These are phyloP conservation scores for Labia minor DNA, from an alignment of 2,888 invertebrate species.

Conservation along the genomic window DNA sequence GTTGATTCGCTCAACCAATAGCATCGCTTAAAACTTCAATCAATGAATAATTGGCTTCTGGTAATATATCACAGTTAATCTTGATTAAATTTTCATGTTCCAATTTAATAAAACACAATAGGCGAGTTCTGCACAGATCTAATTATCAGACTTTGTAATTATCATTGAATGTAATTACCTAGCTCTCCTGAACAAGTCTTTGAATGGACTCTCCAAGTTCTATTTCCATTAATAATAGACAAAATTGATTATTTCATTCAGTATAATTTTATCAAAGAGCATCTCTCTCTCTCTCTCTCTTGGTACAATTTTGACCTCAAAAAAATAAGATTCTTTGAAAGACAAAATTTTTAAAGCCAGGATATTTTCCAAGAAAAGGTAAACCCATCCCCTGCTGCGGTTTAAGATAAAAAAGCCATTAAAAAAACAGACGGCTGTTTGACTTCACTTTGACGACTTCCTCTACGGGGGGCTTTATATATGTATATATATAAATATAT, in stretches of 20 bases:
- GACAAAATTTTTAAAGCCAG: too few relatives aligned
- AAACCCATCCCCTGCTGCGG: too few relatives aligned
- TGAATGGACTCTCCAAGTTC: constrained; percentile 7
- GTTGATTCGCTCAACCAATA: background rate
- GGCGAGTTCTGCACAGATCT: background rate
- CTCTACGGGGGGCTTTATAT: too few relatives aligned
- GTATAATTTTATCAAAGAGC: too few relatives aligned
- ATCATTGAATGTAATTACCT: constrained; percentile 13
- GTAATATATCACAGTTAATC: constrained; percentile 13
- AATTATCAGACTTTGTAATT: background rate
- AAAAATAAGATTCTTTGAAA: too few relatives aligned
- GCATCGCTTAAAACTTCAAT: background rate
- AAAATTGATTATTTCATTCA: background rate
- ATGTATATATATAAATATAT: too few relatives aligned
- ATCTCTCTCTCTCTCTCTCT: too few relatives aligned
- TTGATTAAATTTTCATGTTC: constrained; percentile 13
- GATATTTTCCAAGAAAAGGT: too few relatives aligned
- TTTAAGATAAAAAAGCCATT: too few relatives aligned
- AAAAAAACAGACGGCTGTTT: too few relatives aligned
- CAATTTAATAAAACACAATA: constrained; percentile 13
- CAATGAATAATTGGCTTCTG: background rate
- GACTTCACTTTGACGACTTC: too few relatives aligned
- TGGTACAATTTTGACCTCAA: too few relatives aligned
- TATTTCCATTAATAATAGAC: background rate
- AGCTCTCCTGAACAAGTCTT: background rate